Evolutionary conservation across 1,140 invertebrate species (phyloP).

Genomic region (Diachasmimorpha longicaudata): DNA sequence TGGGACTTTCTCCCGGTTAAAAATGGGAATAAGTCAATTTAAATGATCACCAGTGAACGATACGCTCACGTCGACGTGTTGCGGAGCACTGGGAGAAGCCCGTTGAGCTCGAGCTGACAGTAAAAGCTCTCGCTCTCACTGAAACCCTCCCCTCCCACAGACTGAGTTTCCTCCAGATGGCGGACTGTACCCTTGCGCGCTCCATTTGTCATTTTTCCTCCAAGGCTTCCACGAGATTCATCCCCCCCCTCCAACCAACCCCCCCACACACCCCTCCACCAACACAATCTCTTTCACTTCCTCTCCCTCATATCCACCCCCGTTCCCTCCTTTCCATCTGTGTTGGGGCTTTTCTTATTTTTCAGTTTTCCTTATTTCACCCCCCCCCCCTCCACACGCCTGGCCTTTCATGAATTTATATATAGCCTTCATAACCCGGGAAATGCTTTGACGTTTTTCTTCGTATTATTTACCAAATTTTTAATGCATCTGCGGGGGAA

Average conservation of each 20-base stretch:
- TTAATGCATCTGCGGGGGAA: not conserved
- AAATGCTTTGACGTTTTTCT: not conserved
- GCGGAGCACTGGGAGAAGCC: slow-evolving; percentile 42
- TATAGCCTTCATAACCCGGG: not conserved
- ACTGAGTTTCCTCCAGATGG: slow-evolving; percentile 23
- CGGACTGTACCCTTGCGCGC: slow-evolving; percentile 21
- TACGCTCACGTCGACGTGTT: slow-evolving; percentile 34
- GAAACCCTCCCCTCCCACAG: slow-evolving; percentile 31
- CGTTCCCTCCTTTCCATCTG: too few relatives aligned
- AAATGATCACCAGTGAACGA: not conserved
- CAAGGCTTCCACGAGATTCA: slow-evolving; percentile 16
- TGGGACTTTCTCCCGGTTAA: not conserved
- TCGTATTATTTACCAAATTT: not conserved
- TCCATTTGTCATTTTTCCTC: slow-evolving; percentile 24
- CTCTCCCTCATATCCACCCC: too few relatives aligned
- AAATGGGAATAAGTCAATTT: not conserved
- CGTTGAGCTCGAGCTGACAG: slow-evolving; percentile 1
- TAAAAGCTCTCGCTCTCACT: slow-evolving; percentile 34
- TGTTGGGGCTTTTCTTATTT: not conserved
- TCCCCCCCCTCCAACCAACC: too few relatives aligned
- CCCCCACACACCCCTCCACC: not conserved
- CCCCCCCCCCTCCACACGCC: not conserved
- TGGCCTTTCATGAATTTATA: not conserved
- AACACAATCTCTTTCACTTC: not conserved
- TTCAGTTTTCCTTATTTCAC: slow-evolving; percentile 5